Evolutionary conservation across 2,888 invertebrate genomes (phyloP).

Genomic region (Drosophila lacicola): DNA sequence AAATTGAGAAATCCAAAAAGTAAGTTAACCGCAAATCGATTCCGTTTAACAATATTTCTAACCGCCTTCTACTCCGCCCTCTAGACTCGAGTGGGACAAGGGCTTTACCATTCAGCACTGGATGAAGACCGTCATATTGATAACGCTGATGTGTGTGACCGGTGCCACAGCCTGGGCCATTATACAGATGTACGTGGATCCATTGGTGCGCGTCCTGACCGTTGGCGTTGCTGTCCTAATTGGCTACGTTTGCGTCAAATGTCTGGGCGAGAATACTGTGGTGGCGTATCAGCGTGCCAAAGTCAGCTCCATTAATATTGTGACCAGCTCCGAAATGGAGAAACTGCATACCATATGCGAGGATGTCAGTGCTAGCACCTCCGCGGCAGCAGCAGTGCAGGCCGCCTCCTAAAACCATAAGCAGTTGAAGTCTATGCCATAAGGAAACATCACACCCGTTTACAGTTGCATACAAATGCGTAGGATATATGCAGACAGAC

Average conservation of each 20-base stretch:
- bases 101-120: constrained; percentile 94
- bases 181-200: constrained; percentile 91
- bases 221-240: constrained; percentile 93
- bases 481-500: constrained; percentile 40
- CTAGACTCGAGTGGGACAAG: constrained; percentile 92
- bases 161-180: constrained; percentile 92
- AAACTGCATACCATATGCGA: constrained; percentile 85
- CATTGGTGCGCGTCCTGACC: constrained; percentile 91
- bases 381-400: constrained; percentile 46
- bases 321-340: constrained; percentile 84
- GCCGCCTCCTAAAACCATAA: constrained; percentile 45
- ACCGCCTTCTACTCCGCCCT: rapidly evolving
- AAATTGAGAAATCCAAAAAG: constrained; percentile 91
- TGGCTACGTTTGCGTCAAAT: constrained; percentile 94
- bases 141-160: constrained; percentile 91
- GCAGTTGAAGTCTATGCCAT: constrained; percentile 26
- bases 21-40: constrained; percentile 70
- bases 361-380: constrained; percentile 78
- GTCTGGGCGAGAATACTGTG: constrained; percentile 93
- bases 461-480: constrained; percentile 15
- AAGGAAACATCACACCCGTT: constrained; percentile 28
- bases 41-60: neutral
- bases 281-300: constrained; percentile 96
- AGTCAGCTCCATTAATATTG: constrained; percentile 93
- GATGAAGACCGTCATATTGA: constrained; percentile 92